Evolutionary conservation across 2,113 vertebrate genomes (phyloP), one percentile per base, ranked within the genome.

Genomic region (Glareola pratincola): DNA sequence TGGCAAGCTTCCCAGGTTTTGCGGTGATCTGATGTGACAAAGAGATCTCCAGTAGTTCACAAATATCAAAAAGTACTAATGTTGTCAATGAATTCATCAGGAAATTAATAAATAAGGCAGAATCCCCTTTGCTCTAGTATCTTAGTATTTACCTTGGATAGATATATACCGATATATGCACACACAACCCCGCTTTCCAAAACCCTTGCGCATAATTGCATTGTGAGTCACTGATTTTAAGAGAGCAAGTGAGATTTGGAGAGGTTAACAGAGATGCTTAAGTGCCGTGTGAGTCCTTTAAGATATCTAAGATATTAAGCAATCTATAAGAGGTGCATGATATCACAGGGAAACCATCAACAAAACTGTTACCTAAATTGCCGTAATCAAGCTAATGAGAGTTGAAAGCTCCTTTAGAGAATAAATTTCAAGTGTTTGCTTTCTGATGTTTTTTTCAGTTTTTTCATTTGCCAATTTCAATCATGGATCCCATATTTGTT

Each of bases 1-100:
- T 45, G 9, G 77, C 57, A 76, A 91, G 45, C 47, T 62, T 91
- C 84, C 56, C 69, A 92, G 62, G 53, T 79, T 92, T 81, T 90
- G 41, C 69, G 75, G 57, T 4, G 4, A 82, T 85, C 68, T 68
- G 14, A 54, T 60, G 41, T 19, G 41, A 72, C 56, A 82, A 60
- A 73, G 15, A 72, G 16, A 75, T 64, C 48, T 89, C 73, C 89
- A 75, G 73, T n/a, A 92, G n/a, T 73, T 88, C 53, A 50, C 16
- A 66, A 60, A 50, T 27, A 66, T 15, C 0, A 0, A 45, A 37
- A 72, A 78, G 22, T 18, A 63, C 29, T 34, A 54, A 57, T 0
- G 0, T 7, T 19, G 9, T 68, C 63, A 84, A 36, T 3, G 4
- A 26, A 76, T 59, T 86, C 1, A 72, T 60, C 23, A 68, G 18